Base-by-base conservation (phyloP, 2,797 vertebrate genomes). In the Malurus splendens region DNA sequence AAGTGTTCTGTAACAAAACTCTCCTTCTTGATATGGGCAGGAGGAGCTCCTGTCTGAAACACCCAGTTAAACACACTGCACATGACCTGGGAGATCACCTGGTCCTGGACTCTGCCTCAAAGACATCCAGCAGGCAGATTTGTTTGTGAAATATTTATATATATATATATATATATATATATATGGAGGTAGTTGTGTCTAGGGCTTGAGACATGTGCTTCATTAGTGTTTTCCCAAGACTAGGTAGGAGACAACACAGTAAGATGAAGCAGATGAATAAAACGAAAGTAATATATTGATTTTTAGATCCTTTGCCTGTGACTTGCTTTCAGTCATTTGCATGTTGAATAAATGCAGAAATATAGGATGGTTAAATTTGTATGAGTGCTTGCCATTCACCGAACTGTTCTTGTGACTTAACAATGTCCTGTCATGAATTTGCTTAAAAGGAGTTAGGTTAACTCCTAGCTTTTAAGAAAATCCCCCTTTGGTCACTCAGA, bases 11-110 rank as follows among this genome's bases (percentile, higher is more conserved):
- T 23, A 42, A n/a, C 25, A 59, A 47, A 65, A 9, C 32, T 78
- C 18, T 80, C 9, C n/a, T 61, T 27, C 51, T 1, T 3, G 23
- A 18, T 2, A 3, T 0, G 0, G 59, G 22, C 4, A 0, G 59
- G 54, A 78, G 51, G 45, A 65, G 36, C n/a, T 65, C 18, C 41
- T 59, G 12, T 1, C 20, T 42, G 73, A 68, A 36, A 73, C 54
- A 48, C 1, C 0, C 1, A 2, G 39, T 23, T 56, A 22, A 68
- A 12, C 41, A 39, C 1, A 0, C 56, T 30, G 10, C 7, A 3
- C 0, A 0, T 0, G 7, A 50, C 30, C 50, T 32, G 24, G 30
- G 48, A n/a, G 48, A 22, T 41, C 1, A 0, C 67, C 54, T 4
- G 19, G 24, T 45, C 0, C 0, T 12, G 38, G 52, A 13, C 0